Conservation (phyloP, 2,113 vertebrate species). For the Archilochus colubris region DNA sequence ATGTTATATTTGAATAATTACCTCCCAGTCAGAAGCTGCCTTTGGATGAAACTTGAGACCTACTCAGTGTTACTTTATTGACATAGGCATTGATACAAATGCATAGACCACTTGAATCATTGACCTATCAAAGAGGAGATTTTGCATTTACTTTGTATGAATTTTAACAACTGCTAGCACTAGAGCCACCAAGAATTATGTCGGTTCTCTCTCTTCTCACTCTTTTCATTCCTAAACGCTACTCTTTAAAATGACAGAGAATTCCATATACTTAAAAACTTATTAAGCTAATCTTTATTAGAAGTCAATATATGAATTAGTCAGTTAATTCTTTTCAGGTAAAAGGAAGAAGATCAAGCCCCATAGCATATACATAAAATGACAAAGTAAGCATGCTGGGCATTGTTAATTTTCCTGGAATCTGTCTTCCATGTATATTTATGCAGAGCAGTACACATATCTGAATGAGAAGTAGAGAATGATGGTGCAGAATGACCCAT, state of each 20-base stretch:
- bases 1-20: background rate
- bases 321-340: background rate
- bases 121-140: background rate
- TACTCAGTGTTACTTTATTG: background rate
- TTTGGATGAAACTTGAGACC: background rate
- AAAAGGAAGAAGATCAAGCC: background rate
- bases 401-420: background rate
- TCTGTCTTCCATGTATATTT: background rate
- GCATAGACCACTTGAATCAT: background rate
- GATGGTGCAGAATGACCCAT: background rate
- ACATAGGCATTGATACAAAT: background rate
- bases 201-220: background rate
- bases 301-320: background rate
- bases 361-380: background rate
- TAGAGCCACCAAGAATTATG: background rate
- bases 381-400: background rate
- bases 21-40: background rate
- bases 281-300: background rate
- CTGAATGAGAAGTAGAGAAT: background rate
- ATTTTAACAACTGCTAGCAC: background rate
- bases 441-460: background rate
- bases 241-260: background rate
- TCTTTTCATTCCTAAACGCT: background rate
- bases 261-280: background rate
- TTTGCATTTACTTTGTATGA: background rate